A percentile compares a stretch with the other conserved stretches of the same genome.
Conservation (phyloP, 1,140 invertebrate genomes). For the Harlomillsia oculata region DNA sequence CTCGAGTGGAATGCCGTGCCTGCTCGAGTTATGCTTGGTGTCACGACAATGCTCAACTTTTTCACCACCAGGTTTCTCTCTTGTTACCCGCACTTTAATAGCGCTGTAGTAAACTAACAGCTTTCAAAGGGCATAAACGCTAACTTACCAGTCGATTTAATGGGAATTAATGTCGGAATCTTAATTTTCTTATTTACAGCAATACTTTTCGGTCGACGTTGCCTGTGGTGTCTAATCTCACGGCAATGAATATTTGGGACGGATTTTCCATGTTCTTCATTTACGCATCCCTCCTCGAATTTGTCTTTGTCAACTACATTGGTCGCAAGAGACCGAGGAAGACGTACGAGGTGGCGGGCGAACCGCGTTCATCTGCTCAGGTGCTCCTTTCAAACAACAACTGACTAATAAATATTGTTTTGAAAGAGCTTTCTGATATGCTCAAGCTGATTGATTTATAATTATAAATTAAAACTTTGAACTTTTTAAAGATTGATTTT, state of each 20-base stretch:
- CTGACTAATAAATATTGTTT: no score
- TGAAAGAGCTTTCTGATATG: no score
- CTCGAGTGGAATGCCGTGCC: constrained; percentile 92
- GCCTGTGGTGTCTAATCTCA: constrained; percentile 84
- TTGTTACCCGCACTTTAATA: constrained; percentile 10
- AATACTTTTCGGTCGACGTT: constrained; percentile 52
- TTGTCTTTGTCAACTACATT: constrained; percentile 89
- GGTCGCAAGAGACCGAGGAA: constrained; percentile 66
- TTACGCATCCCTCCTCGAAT: constrained; percentile 83
- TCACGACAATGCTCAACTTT: constrained; percentile 94
- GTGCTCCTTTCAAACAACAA: no score
- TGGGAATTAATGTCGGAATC: not conserved
- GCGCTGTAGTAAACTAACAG: no score
- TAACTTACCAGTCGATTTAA: no score
- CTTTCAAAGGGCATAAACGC: no score
- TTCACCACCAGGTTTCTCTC: constrained; percentile 62
- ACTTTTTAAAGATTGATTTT: no score
- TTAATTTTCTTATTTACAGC: constrained; percentile 9
- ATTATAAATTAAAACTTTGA: no score
- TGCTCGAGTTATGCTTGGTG: constrained; percentile 52
- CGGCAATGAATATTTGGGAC: constrained; percentile 93
- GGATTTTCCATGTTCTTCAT: constrained; percentile 88
- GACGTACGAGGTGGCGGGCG: constrained; percentile 10
- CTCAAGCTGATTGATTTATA: no score
- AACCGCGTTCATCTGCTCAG: constrained; percentile 24